These are phyloP conservation scores for Dolichomitus sp. DNA, from an alignment of 2,888 invertebrate species.

Conservation along the genomic window DNA sequence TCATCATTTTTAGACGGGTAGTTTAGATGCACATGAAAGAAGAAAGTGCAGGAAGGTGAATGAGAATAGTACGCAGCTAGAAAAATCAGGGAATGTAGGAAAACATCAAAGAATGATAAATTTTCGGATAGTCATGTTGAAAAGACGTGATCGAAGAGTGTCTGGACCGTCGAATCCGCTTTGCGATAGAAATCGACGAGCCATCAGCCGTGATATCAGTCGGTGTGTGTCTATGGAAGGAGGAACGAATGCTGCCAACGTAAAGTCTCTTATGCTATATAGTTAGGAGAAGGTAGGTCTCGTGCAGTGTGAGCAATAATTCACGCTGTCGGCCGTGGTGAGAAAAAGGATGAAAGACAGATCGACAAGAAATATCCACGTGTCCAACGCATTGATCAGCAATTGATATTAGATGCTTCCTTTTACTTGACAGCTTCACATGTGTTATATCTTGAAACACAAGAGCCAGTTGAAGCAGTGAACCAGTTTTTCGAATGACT, in stretches of 20 bases:
- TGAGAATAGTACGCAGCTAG: neutral
- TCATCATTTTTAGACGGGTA: too few relatives aligned
- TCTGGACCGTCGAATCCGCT: conserved; percentile 39
- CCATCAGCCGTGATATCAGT: neutral
- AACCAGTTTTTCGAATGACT: too few relatives aligned
- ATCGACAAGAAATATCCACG: conserved; percentile 29
- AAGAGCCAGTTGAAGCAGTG: too few relatives aligned
- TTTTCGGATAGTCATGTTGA: conserved; percentile 50
- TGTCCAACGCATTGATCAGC: conserved; percentile 28
- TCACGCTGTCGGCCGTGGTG: conserved; percentile 25
- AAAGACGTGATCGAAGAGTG: conserved; percentile 60
- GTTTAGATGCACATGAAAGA: neutral
- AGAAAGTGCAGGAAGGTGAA: neutral
- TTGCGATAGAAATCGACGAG: conserved; percentile 30
- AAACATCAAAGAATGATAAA: conserved; percentile 48
- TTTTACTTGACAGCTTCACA: neutral
- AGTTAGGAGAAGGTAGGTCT: conserved; percentile 4
- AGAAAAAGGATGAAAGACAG: neutral
- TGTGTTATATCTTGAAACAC: neutral
- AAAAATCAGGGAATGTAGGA: neutral
- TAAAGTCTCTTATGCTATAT: conserved; percentile 5
- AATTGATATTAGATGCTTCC: conserved; percentile 10
- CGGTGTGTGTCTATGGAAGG: neutral
- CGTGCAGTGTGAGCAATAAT: conserved; percentile 42
- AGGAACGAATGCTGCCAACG: neutral